Base-by-base conservation (phyloP, 1,140 invertebrate species). In the Drosophila littoralis region DNA sequence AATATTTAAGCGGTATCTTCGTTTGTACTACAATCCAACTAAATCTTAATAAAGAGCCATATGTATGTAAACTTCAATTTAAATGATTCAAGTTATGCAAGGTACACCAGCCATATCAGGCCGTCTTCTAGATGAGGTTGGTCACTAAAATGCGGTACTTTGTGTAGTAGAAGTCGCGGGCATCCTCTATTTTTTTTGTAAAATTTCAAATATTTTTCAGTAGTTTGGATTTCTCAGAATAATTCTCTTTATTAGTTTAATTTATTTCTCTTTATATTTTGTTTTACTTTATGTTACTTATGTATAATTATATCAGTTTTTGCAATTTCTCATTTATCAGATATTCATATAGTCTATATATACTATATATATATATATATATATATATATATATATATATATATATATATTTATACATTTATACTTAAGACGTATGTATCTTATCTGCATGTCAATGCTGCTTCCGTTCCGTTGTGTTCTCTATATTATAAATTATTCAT, bases 231-330 rank as follows among this genome's bases (percentile, higher is more conserved):
- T 88, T 88, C 73, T 88, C 83, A 88, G 83, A 88, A 88, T 88
- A 88, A 84, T 89, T 89, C 83, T 88, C 83, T 88, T 88, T 88
- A 88, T 88, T 88, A 88, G 84, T 89, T 88, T 54, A 79, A 86
- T 77, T 88, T 82, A 38, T 69, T 88, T 76, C 55, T 67, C 50
- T 82, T 88, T 71, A n/a, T 38, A 43, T 76, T 76, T 61, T 65
- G 46, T 63, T 46, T 69, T 81, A 51, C 71, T 73, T 63, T 64
- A 63, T 75, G 63, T 86, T 88, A 77, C 83, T 86, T 86, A 86
- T 35, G 52, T 65, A 73, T 88, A 88, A 42, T 50, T 82, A 79
- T 82, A 79, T 88, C 83, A 86, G 83, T 88, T 86, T 85, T 88
- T 77, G 83, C 82, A 66, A 66, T 88, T 82, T 86, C 68, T 82